Evolutionary conservation across 2,888 invertebrate species (phyloP).

Genomic region (Dryobota labecula): DNA sequence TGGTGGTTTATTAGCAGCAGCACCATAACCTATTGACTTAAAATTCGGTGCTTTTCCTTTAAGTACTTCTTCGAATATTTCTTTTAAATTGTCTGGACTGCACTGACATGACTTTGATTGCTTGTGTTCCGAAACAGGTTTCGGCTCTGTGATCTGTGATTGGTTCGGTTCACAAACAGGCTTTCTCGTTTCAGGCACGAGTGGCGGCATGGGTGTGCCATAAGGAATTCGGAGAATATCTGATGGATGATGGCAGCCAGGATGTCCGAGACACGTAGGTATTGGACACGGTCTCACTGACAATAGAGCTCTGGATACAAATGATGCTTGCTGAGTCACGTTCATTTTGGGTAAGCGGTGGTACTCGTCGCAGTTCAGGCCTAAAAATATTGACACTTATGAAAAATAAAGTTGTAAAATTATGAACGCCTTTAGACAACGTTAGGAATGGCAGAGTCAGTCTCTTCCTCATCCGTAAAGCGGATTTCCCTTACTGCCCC

Average conservation of each 20-base stretch:
- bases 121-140: neutral
- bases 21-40: constrained; percentile 17
- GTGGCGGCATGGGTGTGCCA: neutral
- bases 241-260: neutral
- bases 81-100: constrained; percentile 24
- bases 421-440: neutral
- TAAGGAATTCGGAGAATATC: neutral
- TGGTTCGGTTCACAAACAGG: neutral
- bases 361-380: neutral
- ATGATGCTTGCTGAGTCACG: constrained; percentile 35
- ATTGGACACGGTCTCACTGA: constrained; percentile 9
- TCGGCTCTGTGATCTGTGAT: neutral
- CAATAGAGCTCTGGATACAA: neutral
- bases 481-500: too few species aligned
- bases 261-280: neutral
- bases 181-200: neutral
- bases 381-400: constrained; percentile 16
- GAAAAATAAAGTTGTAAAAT: neutral
- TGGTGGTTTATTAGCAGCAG: neutral
- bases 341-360: neutral
- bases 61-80: constrained; percentile 25
- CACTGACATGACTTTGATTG: constrained; percentile 17
- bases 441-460: neutral
- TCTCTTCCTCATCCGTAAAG: neutral
- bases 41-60: constrained; percentile 17